Evolutionary conservation across 2,797 vertebrate species (phyloP).

Genomic region (Dendrocincla tyrannina): DNA sequence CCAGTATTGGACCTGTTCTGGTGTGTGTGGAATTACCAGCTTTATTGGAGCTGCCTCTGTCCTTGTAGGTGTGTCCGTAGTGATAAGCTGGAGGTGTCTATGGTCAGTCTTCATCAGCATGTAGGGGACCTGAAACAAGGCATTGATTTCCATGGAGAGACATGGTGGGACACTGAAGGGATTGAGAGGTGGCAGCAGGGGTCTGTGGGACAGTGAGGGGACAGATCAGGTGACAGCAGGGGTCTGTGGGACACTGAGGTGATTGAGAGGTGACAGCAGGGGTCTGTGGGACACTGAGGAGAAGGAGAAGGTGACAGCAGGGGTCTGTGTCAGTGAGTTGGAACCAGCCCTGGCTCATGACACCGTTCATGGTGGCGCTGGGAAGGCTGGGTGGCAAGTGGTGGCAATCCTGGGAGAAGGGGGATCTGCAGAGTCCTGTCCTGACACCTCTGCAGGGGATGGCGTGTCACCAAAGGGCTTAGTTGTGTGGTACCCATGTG

Average conservation of each 20-base stretch:
- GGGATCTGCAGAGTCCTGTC: too few relatives aligned
- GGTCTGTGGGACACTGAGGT: too few relatives aligned
- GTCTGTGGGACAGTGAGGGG: too few relatives aligned
- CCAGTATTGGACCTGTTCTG: accelerated
- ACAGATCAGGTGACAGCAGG: too few relatives aligned
- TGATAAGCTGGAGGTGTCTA: too few relatives aligned
- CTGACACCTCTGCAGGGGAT: not conserved
- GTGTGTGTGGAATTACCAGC: not conserved
- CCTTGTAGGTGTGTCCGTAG: accelerated
- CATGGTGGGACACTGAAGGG: not conserved
- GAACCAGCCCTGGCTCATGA: not conserved
- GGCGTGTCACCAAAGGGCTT: accelerated
- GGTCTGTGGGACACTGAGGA: not conserved
- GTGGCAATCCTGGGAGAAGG: not conserved
- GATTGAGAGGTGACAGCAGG: too few relatives aligned
- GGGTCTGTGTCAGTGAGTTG: accelerated
- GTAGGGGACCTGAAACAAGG: not conserved
- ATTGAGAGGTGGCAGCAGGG: not conserved
- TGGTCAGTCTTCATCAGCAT: not conserved
- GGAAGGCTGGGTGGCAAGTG: not conserved
- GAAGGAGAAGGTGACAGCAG: not conserved
- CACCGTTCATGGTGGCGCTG: accelerated
- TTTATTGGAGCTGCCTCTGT: not conserved
- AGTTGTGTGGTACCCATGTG: accelerated
- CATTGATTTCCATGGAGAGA: not conserved